Conservation (phyloP, 2,113 vertebrate genomes). For the Chionodraco myersi region DNA sequence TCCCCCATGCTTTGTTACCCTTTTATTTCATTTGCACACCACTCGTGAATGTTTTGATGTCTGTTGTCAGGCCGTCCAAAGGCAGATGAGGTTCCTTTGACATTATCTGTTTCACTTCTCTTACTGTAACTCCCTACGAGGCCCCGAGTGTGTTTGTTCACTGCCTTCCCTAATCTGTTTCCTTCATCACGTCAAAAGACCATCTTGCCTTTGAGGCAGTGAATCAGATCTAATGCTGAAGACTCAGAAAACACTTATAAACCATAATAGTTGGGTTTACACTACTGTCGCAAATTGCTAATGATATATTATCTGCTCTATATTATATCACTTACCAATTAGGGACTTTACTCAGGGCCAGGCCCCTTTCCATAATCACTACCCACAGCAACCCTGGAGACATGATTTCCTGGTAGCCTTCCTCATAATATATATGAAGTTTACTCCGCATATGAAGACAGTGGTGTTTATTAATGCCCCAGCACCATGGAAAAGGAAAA, state of each 20-base stretch:
- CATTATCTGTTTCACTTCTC: slow-evolving; percentile 39
- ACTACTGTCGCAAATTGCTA: slow-evolving; percentile 34
- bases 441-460: slow-evolving; percentile 22
- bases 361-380: slow-evolving; percentile 53
- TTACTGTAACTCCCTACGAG: slow-evolving; percentile 26
- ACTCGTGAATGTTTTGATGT: slow-evolving; percentile 14
- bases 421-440: slow-evolving; percentile 43
- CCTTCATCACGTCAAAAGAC: slow-evolving; percentile 14
- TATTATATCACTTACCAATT: slow-evolving; percentile 30
- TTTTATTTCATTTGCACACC: slow-evolving; percentile 52
- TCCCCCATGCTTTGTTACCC: slow-evolving; percentile 49
- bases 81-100: slow-evolving; percentile 29
- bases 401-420: slow-evolving; percentile 41
- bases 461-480: slow-evolving; percentile 33
- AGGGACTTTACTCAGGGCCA: slow-evolving; percentile 22
- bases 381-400: slow-evolving; percentile 37
- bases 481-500: slow-evolving; percentile 28
- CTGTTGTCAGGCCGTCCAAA: slow-evolving; percentile 14
- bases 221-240: slow-evolving; percentile 26
- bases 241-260: slow-evolving; percentile 14
- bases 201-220: slow-evolving; percentile 16
- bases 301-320: slow-evolving; percentile 35
- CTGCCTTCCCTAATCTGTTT: not conserved
- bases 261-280: slow-evolving; percentile 9
- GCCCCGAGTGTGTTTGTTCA: slow-evolving; percentile 21